These are phyloP conservation scores for Alectoris magna DNA, from an alignment of 2,797 vertebrate genomes.

Conservation along the genomic window DNA sequence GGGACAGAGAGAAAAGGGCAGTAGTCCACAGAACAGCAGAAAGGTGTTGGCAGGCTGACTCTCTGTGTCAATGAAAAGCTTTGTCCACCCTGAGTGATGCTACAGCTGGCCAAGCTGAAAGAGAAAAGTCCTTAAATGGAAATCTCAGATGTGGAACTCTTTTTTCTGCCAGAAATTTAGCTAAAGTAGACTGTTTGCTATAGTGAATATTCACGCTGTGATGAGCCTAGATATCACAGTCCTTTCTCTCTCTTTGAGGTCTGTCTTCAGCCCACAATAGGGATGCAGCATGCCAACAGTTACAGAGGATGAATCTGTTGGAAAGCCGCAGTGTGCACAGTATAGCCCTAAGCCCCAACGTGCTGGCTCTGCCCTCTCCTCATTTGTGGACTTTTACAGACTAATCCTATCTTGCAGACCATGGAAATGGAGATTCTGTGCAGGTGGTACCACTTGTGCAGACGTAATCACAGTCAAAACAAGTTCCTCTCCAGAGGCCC, in stretches of 20 bases:
- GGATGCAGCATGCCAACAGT: background rate
- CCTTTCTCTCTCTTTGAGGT: background rate
- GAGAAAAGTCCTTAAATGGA: conserved; percentile 27
- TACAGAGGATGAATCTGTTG: background rate
- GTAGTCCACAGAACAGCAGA: background rate
- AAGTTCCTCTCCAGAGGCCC: conserved; percentile 4
- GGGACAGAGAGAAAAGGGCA: background rate
- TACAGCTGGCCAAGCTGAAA: background rate
- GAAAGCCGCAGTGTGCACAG: background rate
- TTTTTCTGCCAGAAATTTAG: background rate
- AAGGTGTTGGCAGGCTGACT: background rate
- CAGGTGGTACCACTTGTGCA: conserved; percentile 11
- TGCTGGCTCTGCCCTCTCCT: fast-evolving
- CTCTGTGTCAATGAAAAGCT: background rate
- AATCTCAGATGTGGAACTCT: conserved; percentile 6
- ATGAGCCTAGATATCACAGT: background rate
- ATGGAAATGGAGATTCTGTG: conserved; percentile 21
- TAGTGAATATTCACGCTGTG: background rate
- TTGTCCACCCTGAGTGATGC: background rate
- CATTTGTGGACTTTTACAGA: background rate
- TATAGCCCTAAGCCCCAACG: background rate
- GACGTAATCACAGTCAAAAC: background rate
- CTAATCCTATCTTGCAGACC: background rate
- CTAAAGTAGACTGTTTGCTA: background rate
- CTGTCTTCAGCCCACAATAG: background rate